Conservation (phyloP, 2,113 vertebrate species). For the Tachycineta bicolor region DNA sequence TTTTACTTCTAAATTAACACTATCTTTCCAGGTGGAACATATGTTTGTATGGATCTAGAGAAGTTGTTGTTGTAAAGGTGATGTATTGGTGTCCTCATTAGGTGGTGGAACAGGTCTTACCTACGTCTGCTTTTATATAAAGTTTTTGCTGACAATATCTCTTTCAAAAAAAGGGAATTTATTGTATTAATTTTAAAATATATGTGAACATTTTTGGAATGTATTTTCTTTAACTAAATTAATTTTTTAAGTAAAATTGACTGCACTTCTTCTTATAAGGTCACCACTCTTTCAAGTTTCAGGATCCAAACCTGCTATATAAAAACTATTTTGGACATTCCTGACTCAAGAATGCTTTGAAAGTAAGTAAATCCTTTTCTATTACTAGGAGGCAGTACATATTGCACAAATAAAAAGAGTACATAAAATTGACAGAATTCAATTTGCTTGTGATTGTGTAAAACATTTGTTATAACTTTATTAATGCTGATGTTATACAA, state of each 20-base stretch:
- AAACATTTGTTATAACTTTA: conserved; percentile 44
- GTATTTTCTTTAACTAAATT: background rate
- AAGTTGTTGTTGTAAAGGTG: background rate
- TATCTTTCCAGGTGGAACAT: background rate
- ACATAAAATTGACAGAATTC: background rate
- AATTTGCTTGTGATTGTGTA: conserved; percentile 20
- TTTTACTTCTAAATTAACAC: background rate
- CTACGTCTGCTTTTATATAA: background rate
- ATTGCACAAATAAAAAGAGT: background rate
- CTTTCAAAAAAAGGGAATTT: background rate
- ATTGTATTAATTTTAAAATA: background rate
- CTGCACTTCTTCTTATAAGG: background rate
- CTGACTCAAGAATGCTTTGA: background rate
- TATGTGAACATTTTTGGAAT: background rate
- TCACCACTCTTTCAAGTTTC: background rate
- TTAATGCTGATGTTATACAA: conserved; percentile 34
- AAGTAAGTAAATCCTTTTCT: background rate
- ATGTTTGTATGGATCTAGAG: background rate
- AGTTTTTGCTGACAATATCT: background rate
- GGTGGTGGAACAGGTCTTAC: background rate
- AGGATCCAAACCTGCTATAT: background rate
- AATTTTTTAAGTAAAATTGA: background rate
- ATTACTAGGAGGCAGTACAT: background rate
- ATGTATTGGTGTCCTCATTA: background rate
- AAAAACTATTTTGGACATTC: background rate